Evolutionary conservation across 2,113 vertebrate species (phyloP).

Genomic region (Anseranas semipalmata): DNA sequence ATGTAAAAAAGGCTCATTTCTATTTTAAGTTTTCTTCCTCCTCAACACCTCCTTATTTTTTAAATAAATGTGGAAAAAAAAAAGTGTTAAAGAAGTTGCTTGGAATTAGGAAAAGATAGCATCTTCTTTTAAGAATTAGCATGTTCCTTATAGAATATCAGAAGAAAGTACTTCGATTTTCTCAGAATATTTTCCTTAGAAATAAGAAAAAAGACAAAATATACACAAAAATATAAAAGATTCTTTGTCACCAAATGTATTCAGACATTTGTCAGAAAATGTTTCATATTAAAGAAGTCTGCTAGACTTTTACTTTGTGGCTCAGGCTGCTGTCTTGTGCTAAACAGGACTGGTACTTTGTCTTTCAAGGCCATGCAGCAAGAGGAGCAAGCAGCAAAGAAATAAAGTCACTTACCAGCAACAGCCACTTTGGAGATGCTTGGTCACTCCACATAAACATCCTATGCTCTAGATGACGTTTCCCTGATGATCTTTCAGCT

Average conservation of each 20-base stretch:
- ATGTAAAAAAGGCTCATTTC: background rate
- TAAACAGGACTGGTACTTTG: background rate
- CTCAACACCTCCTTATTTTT: background rate
- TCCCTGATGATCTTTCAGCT: background rate
- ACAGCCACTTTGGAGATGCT: background rate
- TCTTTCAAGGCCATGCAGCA: background rate
- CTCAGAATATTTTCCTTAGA: background rate
- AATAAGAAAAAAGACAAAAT: background rate
- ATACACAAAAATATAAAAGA: background rate
- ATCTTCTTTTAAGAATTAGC: background rate
- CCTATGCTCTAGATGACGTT: background rate
- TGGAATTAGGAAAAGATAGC: background rate
- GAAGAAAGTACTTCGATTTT: background rate
- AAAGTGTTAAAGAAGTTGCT: background rate
- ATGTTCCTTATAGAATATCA: background rate
- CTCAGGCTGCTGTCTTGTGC: background rate
- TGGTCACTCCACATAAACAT: fast-evolving
- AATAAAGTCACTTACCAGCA: background rate
- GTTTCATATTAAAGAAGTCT: background rate
- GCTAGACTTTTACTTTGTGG: background rate
- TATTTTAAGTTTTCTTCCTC: background rate
- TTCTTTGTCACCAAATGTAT: background rate
- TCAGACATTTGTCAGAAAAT: background rate
- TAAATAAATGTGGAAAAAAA: background rate
- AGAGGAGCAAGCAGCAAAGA: background rate